Percentiles rank a stretch among this genome's conserved stretches.
phyloP scores from a whole-genome alignment of 2,888 invertebrate genomes.

The Pammene aurita region DNA sequence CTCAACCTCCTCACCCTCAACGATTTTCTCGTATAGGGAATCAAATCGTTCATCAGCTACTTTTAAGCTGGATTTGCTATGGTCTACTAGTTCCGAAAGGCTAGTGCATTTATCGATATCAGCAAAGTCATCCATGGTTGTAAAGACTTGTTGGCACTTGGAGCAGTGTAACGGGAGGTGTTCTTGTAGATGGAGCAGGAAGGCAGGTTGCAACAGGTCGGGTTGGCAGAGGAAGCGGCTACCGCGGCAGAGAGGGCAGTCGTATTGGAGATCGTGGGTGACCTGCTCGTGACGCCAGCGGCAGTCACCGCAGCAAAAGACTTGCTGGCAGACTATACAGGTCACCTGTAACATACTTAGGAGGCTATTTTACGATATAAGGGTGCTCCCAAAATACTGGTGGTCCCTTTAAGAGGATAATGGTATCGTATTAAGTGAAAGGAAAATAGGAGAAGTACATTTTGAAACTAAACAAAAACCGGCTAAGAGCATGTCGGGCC shows the following conservation, averaged over 20 bases:
- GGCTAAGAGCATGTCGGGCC: no score
- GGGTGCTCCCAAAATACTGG: no score
- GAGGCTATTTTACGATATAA: not conserved
- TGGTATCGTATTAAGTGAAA: no score
- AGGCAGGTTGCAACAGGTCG: slow-evolving; percentile 59
- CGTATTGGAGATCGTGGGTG: slow-evolving; percentile 67
- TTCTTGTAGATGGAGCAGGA: slow-evolving; percentile 65
- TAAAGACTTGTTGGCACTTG: slow-evolving; percentile 68
- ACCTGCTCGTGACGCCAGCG: slow-evolving; percentile 71
- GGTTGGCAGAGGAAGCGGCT: slow-evolving; percentile 65
- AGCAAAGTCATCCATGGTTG: slow-evolving; percentile 67
- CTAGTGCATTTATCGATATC: slow-evolving; percentile 69
- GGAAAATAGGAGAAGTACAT: no score
- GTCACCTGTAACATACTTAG: slow-evolving; percentile 62
- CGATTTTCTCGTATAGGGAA: slow-evolving; percentile 65
- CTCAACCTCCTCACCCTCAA: slow-evolving; percentile 49
- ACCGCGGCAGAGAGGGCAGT: slow-evolving; percentile 75
- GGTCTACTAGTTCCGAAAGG: slow-evolving; percentile 66
- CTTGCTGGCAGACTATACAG: slow-evolving; percentile 71
- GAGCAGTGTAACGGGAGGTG: slow-evolving; percentile 72
- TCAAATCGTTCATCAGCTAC: slow-evolving; percentile 69
- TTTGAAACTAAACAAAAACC: no score
- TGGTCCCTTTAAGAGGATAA: no score
- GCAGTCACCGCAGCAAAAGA: slow-evolving; percentile 75
- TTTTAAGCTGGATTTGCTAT: slow-evolving; percentile 46